A percentile compares a stretch with the other conserved stretches of the same genome.
Conservation (phyloP, 2,888 invertebrate species). For the Scelioninae gen. 1 region DNA sequence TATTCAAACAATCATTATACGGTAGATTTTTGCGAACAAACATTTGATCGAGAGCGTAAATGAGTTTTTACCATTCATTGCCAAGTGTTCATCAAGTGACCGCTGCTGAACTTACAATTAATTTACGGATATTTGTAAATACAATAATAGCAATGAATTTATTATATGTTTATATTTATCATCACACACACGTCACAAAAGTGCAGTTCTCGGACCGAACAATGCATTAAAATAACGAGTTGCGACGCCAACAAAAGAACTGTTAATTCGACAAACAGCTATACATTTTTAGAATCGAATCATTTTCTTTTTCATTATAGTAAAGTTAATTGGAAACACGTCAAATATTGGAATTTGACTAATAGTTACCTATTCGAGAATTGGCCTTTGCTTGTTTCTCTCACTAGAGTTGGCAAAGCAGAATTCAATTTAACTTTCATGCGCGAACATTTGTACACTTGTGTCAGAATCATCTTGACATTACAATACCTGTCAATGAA, state of each 20-base stretch:
- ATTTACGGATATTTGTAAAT: conserved; percentile 44
- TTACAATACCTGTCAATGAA: conserved; percentile 57
- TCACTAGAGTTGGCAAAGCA: conserved; percentile 64
- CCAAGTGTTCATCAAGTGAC: conserved; percentile 18
- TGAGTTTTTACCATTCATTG: conserved; percentile 40
- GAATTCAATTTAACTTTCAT: conserved; percentile 71
- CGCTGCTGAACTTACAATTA: conserved; percentile 22
- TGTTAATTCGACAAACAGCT: conserved; percentile 62
- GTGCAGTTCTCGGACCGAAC: conserved; percentile 34
- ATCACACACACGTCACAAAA: conserved; percentile 13
- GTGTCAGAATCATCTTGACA: conserved; percentile 62
- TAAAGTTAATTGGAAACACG: conserved; percentile 67
- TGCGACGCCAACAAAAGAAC: conserved; percentile 53
- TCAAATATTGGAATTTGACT: conserved; percentile 67
- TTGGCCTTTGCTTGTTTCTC: conserved; percentile 65
- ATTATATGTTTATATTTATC: conserved; percentile 50
- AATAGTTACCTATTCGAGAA: conserved; percentile 63
- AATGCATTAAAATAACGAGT: conserved; percentile 57
- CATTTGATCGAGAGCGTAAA: conserved; percentile 33
- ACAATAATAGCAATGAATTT: conserved; percentile 52
- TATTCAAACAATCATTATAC: conserved; percentile 31
- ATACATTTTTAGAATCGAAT: conserved; percentile 62
- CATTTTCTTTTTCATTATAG: conserved; percentile 66
- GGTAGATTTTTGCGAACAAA: conserved; percentile 27
- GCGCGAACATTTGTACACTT: conserved; percentile 61